A percentile compares a stretch with the other conserved stretches of the same genome.
Conservation (phyloP, 2,797 vertebrate species). For the Clarias platycephalus region DNA sequence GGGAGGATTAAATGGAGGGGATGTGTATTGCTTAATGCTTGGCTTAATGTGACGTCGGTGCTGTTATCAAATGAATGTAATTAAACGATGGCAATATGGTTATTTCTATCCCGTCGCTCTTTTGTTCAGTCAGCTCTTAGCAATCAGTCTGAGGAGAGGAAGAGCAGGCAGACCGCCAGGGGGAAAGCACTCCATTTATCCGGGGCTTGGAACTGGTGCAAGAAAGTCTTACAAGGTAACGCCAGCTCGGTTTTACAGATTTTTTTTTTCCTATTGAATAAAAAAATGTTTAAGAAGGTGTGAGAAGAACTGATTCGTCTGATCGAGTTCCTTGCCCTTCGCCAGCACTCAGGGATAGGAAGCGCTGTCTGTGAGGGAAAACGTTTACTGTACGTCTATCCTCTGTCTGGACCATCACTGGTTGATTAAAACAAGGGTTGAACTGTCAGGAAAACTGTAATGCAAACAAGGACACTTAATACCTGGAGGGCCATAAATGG, state of each 20-base stretch:
- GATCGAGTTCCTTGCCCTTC: not conserved
- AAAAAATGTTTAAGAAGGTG: not conserved
- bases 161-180: conserved; percentile 5
- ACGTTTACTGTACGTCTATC: not conserved
- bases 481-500: no score
- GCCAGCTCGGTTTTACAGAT: not conserved
- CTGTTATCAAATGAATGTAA: conserved; percentile 53
- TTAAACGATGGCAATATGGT: conserved; percentile 50
- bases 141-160: conserved; percentile 43
- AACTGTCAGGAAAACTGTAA: not conserved
- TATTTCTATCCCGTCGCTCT: conserved; percentile 38
- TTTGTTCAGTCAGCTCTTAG: conserved; percentile 42
- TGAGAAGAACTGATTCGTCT: not conserved
- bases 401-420: not conserved
- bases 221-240: not conserved
- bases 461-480: no score
- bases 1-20: conserved; percentile 55
- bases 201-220: not conserved
- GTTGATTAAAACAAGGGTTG: not conserved
- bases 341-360: not conserved
- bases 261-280: not conserved
- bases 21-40: conserved; percentile 55
- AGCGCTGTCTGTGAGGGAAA: not conserved
- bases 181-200: conserved; percentile 19
- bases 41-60: conserved; percentile 53